Evolutionary conservation across 2,888 invertebrate genomes (phyloP).

Genomic region (Hermaeophaga mercurialis): DNA sequence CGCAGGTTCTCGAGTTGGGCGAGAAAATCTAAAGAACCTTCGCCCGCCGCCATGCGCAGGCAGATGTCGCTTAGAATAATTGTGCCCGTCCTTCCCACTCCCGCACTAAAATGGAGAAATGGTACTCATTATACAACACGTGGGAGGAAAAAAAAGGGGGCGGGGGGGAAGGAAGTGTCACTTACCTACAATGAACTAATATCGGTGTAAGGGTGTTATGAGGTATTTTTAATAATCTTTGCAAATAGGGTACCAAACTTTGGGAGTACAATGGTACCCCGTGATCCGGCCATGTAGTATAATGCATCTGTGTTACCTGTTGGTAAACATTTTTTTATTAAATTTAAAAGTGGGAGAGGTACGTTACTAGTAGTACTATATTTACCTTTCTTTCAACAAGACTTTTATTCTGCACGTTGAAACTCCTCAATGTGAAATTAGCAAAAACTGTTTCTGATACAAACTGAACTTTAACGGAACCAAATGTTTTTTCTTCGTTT

Average conservation of each 20-base stretch:
- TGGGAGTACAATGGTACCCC: constrained; percentile 56
- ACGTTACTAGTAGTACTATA: too few species aligned
- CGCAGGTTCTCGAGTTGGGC: constrained; percentile 49
- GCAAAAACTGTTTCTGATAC: constrained; percentile 50
- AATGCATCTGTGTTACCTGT: constrained; percentile 61
- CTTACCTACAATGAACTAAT: constrained; percentile 61
- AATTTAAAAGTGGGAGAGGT: too few species aligned
- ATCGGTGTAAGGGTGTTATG: constrained; percentile 52
- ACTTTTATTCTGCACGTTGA: constrained; percentile 45
- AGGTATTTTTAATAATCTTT: constrained; percentile 53
- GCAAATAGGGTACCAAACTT: constrained; percentile 53
- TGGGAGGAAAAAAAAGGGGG: too few species aligned
- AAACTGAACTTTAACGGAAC: constrained; percentile 51
- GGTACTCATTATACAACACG: background rate
- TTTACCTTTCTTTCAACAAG: constrained; percentile 50
- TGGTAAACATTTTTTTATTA: too few species aligned
- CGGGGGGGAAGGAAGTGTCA: too few species aligned
- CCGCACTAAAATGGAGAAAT: constrained; percentile 62
- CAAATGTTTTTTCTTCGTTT: constrained; percentile 52
- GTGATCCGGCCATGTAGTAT: constrained; percentile 62
- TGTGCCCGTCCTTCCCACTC: constrained; percentile 67
- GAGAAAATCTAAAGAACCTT: constrained; percentile 52
- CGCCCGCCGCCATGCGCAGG: constrained; percentile 58
- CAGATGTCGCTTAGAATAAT: constrained; percentile 65
- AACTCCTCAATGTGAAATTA: constrained; percentile 53